These are phyloP conservation scores for Girardia tigrina DNA, from an alignment of 2,888 invertebrate genomes.

Conservation along the genomic window DNA sequence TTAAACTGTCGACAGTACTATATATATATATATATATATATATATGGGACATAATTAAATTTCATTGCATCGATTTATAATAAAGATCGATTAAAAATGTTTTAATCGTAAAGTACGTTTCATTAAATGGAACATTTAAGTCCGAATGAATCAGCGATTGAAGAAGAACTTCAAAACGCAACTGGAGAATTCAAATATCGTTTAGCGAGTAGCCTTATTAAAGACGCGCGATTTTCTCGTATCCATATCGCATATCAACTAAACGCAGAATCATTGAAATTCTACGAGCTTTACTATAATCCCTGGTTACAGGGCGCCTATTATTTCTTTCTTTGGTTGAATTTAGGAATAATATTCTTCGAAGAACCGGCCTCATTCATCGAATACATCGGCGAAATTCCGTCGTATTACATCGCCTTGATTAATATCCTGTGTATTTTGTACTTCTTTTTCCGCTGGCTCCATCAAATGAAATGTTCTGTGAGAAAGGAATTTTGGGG, in stretches of 20 bases:
- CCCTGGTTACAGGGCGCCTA: background rate
- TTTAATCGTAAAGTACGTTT: no score
- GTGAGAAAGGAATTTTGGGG: background rate
- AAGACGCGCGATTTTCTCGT: background rate
- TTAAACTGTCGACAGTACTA: no score
- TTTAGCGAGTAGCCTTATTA: background rate
- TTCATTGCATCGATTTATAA: no score
- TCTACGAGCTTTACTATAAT: background rate
- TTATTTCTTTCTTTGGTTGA: background rate
- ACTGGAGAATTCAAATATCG: background rate
- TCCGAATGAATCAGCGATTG: no score
- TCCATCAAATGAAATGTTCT: constrained; percentile 8
- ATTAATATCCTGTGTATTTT: background rate
- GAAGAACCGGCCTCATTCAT: background rate
- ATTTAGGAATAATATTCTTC: background rate
- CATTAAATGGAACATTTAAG: no score
- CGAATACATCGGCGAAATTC: background rate
- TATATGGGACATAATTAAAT: no score
- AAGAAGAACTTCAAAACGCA: no score
- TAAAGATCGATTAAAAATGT: no score
- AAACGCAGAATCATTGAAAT: background rate
- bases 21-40: no score
- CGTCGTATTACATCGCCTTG: background rate
- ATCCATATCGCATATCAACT: background rate
- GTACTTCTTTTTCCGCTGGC: background rate